These are phyloP conservation scores for Isaurus tuberculatus DNA, from an alignment of 92 coral and sea anemone species.

Conservation along the genomic window DNA sequence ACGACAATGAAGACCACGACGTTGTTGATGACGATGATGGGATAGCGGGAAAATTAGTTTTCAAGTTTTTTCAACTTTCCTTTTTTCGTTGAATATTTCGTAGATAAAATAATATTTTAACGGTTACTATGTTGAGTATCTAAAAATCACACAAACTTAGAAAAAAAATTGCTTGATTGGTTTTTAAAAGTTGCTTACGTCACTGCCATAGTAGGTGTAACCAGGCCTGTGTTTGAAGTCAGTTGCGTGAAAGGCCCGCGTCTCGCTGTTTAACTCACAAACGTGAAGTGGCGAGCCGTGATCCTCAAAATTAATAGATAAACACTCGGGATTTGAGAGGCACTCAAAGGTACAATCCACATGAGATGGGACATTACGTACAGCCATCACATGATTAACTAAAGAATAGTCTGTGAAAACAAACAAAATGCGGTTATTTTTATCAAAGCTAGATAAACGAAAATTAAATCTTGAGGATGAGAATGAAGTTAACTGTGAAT, in stretches of 20 bases:
- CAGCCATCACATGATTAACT: constrained; percentile 45
- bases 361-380: constrained; percentile 34
- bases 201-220: constrained; percentile 38
- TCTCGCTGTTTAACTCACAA: constrained; percentile 53
- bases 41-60: too few species aligned
- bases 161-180: too few species aligned
- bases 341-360: constrained; percentile 45
- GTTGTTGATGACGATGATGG: too few species aligned
- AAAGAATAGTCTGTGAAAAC: constrained; percentile 39
- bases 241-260: constrained; percentile 9
- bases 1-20: too few species aligned
- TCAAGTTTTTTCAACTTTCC: too few species aligned
- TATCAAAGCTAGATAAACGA: not conserved
- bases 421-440: not conserved
- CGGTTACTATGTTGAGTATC: too few species aligned
- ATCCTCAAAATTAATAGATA: constrained; percentile 51
- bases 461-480: too few species aligned
- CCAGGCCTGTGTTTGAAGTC: constrained; percentile 49
- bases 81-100: too few species aligned
- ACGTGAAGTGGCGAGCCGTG: constrained; percentile 44
- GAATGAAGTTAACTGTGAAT: too few species aligned
- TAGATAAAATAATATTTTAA: too few species aligned
- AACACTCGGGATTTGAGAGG: constrained; percentile 26
- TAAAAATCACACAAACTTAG: too few species aligned
- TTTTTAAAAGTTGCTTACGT: not conserved